A percentile compares a stretch with the other conserved stretches of the same genome.
Evolutionary conservation across 2,888 invertebrate species (phyloP).

Genomic region (Melangyna quadrimaculata): DNA sequence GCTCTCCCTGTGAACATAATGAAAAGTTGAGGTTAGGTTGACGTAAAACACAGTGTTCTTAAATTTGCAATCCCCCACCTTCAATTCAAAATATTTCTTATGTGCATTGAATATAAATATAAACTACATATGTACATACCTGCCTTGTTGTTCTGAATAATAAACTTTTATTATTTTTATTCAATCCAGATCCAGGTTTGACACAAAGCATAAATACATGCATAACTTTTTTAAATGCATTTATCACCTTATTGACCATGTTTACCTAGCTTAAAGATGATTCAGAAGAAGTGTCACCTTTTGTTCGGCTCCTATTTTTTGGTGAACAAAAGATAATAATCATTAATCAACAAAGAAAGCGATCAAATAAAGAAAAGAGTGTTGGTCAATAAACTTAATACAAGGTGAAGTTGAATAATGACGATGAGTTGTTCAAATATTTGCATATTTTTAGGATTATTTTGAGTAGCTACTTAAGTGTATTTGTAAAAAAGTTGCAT

Average conservation of each 20-base stretch:
- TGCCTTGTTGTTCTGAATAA: conserved; percentile 51
- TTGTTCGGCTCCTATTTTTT: neutral
- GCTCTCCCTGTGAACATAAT: conserved; percentile 41
- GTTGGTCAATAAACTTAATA: neutral
- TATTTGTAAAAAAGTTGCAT: neutral
- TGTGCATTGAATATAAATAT: conserved; percentile 52
- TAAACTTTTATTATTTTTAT: conserved; percentile 24
- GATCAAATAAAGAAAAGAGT: neutral
- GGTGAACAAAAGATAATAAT: neutral
- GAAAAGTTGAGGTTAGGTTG: conserved; percentile 34
- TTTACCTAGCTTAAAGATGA: neutral
- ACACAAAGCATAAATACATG: neutral
- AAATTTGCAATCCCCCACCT: conserved; percentile 37
- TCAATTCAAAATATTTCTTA: neutral
- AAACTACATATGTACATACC: neutral
- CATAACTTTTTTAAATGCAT: neutral
- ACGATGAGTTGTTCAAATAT: neutral
- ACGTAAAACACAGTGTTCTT: conserved; percentile 38
- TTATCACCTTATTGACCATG: neutral
- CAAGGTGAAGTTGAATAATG: neutral
- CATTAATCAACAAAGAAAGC: neutral
- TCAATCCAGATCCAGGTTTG: conserved; percentile 20
- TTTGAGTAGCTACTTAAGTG: neutral
- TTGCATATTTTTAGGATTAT: conserved; percentile 13
- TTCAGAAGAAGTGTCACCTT: neutral